phyloP scores from a whole-genome alignment of 2,888 invertebrate genomes.

The Leptopilina myrica region DNA sequence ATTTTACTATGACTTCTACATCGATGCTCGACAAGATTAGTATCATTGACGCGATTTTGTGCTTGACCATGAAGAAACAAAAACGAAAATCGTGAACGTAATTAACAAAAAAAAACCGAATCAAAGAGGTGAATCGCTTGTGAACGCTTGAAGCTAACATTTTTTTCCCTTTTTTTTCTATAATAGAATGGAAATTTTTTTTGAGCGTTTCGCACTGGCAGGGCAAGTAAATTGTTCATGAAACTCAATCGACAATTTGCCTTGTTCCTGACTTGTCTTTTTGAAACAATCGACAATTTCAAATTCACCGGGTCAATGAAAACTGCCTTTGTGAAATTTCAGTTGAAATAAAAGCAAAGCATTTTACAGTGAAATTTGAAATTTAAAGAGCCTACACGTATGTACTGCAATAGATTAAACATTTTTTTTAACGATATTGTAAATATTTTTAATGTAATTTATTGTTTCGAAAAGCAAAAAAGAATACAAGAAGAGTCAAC shows the following conservation, averaged over 20 bases:
- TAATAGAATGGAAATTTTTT: constrained; percentile 25
- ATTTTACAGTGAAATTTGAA: no score
- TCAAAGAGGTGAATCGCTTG: not conserved
- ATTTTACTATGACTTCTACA: constrained; percentile 53
- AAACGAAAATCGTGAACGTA: not conserved
- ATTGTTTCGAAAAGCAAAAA: no score
- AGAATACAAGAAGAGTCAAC: no score
- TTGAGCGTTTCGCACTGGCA: not conserved
- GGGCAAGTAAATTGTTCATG: constrained; percentile 8
- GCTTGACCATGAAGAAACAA: constrained; percentile 4
- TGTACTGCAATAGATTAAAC: no score
- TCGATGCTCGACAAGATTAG: constrained; percentile 70
- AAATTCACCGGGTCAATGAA: constrained; percentile 17
- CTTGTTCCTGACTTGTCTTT: constrained; percentile 18
- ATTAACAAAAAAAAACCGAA: constrained; percentile 5
- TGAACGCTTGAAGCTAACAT: not conserved
- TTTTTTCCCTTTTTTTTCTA: not conserved
- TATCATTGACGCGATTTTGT: constrained; percentile 71
- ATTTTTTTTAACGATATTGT: no score
- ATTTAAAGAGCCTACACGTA: no score
- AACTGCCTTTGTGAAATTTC: not conserved
- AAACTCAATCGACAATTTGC: constrained; percentile 32
- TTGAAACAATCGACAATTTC: constrained; percentile 9
- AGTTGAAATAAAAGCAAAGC: not conserved
- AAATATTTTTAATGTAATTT: no score